phyloP scores from a whole-genome alignment of 1,140 invertebrate genomes.

The Anastrepha obliqua region DNA sequence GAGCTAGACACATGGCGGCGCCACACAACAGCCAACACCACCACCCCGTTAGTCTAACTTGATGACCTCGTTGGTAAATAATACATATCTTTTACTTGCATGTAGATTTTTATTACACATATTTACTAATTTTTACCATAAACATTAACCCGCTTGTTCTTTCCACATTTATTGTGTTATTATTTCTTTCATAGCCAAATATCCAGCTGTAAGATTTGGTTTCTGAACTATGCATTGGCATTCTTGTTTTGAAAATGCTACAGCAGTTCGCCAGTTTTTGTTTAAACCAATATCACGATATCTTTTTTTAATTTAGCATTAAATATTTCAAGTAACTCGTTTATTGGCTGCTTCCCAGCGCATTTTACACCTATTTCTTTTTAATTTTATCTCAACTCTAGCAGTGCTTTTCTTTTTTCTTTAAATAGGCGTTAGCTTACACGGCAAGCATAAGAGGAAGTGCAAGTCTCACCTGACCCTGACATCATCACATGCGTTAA shows the following conservation, averaged over 20 bases:
- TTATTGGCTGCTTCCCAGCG: not conserved
- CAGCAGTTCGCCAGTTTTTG: not conserved
- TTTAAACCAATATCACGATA: constrained; percentile 12
- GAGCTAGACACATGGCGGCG: not conserved
- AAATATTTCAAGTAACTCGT: not conserved
- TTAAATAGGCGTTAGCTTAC: constrained; percentile 28
- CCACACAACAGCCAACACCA: constrained; percentile 7
- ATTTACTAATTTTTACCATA: not conserved
- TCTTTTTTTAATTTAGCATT: not conserved
- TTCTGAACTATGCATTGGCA: not conserved
- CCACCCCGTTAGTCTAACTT: not conserved
- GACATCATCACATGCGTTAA: constrained; percentile 51
- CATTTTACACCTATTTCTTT: not conserved
- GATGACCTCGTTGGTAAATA: not conserved
- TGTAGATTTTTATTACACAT: no score
- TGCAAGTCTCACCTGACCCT: constrained; percentile 50
- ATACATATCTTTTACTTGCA: not conserved
- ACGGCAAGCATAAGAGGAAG: constrained; percentile 33
- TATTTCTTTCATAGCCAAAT: not conserved
- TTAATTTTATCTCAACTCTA: not conserved
- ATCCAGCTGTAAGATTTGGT: not conserved
- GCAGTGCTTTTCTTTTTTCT: constrained; percentile 30
- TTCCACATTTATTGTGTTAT: not conserved
- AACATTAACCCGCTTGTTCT: not conserved
- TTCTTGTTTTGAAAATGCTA: not conserved